Base-by-base conservation (phyloP, 2,888 invertebrate species). In the Thereva unica region DNA sequence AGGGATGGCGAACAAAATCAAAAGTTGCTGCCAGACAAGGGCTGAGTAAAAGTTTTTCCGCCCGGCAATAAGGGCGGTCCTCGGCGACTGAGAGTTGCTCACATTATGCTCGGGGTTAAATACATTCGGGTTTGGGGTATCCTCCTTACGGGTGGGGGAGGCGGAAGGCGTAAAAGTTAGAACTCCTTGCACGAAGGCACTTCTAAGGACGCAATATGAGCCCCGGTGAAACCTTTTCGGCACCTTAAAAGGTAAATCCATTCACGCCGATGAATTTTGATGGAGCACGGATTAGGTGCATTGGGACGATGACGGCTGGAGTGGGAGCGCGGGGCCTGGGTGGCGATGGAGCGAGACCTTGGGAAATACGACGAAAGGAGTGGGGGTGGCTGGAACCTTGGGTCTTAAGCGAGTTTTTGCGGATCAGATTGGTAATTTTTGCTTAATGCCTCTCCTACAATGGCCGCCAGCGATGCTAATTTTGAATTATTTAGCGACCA, bases 201-300 rank as follows among this genome's bases (percentile, higher is more conserved):
- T 40, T 5, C 23, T 55, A 9, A 12, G 41, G 23, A 10, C 7
- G 42, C 10, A 5, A 23, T 41, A 23, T 55, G 23, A 23, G 6
- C 55, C 57, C 35, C 44, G 7, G 45, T 35, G 56, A 12, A 57
- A 23, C 57, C 37, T 57, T 57, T 49, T n/a, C 9, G n/a, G 35
- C 42, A 35, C 35, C 37, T n/a, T 57, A 34, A n/a, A 57, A 57
- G 44, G 44, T 45, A 35, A 57, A 57, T 45, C 44, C 57, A 57
- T 57, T 57, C 45, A 9, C 34, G 35, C 37, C 45, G 44, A 57
- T 57, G 57, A 57, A 57, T 57, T 57, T 45, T 57, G 44, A 57
- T 57, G 42, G 45, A 37, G 44, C 9, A 41, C 12, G 55, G 42
- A 55, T 55, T 23, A 23, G 23, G 23, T 23, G 23, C 23, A 23